These are phyloP conservation scores for Sebastes trivittatus DNA, from an alignment of 2,797 vertebrate species.

Conservation along the genomic window DNA sequence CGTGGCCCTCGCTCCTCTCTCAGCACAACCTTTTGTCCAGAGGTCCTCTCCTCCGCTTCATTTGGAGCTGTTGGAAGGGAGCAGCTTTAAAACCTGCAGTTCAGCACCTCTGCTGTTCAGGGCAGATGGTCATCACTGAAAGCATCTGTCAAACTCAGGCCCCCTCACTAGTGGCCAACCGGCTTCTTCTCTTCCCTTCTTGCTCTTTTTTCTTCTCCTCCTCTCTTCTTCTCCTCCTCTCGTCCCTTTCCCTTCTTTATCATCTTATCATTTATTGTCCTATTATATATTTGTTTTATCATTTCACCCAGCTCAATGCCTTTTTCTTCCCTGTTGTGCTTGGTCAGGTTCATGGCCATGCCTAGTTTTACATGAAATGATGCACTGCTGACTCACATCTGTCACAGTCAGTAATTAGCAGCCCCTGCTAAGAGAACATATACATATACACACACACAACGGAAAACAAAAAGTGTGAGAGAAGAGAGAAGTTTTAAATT, in stretches of 20 bases:
- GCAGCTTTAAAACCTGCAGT: constrained; percentile 79
- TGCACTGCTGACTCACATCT: constrained; percentile 37
- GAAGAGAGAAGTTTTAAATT: background rate
- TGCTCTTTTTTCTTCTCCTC: constrained; percentile 42
- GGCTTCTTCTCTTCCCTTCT: constrained; percentile 45
- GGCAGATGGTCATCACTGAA: constrained; percentile 84
- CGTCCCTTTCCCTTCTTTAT: background rate
- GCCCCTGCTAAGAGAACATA: constrained; percentile 11
- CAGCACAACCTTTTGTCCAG: constrained; percentile 90
- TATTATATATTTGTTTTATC: constrained; percentile 25
- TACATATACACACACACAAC: background rate
- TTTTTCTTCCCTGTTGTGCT: constrained; percentile 53
- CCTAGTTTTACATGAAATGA: constrained; percentile 31
- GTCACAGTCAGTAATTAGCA: constrained; percentile 39
- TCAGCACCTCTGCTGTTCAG: constrained; percentile 87
- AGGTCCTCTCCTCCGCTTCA: constrained; percentile 85
- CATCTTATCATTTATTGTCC: constrained; percentile 33
- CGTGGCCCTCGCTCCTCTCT: constrained; percentile 82
- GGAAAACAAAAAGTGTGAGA: background rate
- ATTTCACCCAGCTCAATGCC: constrained; percentile 26
- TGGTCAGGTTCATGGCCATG: constrained; percentile 32
- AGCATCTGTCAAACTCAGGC: constrained; percentile 85
- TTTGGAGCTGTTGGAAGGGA: constrained; percentile 81
- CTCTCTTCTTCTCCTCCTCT: constrained; percentile 37
- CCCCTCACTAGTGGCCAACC: constrained; percentile 73